phyloP scores from a whole-genome alignment of 2,113 vertebrate species.

The Dromaius novaehollandiae region DNA sequence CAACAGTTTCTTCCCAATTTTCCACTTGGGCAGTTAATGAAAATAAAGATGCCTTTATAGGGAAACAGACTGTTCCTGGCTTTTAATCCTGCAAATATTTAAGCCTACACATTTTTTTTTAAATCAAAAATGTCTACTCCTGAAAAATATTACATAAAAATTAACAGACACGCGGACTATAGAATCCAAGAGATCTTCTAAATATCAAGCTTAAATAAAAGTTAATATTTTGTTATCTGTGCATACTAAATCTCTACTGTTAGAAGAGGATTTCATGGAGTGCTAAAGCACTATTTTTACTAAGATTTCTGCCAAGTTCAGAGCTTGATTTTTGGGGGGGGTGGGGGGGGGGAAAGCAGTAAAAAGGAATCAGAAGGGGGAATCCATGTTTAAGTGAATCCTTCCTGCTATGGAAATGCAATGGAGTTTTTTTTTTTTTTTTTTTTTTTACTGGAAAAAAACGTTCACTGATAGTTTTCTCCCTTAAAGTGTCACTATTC shows the following conservation, averaged over 20 bases:
- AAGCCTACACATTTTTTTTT: not conserved
- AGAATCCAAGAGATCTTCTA: not conserved
- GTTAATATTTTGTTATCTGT: not conserved
- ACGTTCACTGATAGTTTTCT: not conserved
- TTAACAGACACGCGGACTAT: not conserved
- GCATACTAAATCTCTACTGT: not conserved
- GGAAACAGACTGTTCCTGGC: not conserved
- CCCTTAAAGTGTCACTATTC: not conserved
- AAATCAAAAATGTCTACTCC: not conserved
- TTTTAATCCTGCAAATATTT: constrained; percentile 7
- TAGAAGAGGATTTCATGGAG: not conserved
- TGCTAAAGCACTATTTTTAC: not conserved
- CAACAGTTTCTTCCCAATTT: constrained; percentile 30
- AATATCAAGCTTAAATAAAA: not conserved
- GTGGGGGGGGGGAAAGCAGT: not conserved
- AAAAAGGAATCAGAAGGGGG: not conserved
- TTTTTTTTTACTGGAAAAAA: not conserved
- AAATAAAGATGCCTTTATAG: not conserved
- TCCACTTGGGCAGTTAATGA: constrained; percentile 25
- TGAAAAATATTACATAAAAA: not conserved
- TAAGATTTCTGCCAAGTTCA: not conserved
- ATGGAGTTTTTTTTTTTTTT: not conserved
- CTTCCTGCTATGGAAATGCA: not conserved
- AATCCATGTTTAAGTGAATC: not conserved
- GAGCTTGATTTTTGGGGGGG: not conserved